Evolutionary conservation across 2,797 vertebrate genomes (phyloP), one percentile per base, ranked within the genome.

Genomic region (Chelon labrosus): DNA sequence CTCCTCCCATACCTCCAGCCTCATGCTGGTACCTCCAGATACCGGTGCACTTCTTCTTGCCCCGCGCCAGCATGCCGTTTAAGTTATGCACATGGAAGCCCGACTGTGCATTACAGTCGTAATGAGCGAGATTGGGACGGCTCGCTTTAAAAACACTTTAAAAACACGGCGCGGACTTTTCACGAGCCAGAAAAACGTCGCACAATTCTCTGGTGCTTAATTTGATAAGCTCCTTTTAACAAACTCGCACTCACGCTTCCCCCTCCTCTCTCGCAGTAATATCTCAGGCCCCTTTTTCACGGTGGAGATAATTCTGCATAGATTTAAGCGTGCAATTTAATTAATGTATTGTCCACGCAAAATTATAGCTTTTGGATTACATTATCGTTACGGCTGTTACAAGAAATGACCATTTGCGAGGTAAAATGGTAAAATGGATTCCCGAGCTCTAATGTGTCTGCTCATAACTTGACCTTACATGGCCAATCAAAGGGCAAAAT

Each of bases 401-500:
- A 80, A 77, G 83, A 87, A 91, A 91, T 86, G 85, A 91, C 84
- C 83, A 74, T 90, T 91, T 88, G 79, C 73, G 55, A 83, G 83
- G 75, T 90, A 84, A 90, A 31, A 92, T 82, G 83, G 75, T 90
- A 84, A 90, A 92, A 93, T 91, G 79, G 87, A 90, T 89, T 86
- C n/a, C 71, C 65, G 54, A 64, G 75, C 84, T 90, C 82, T 90
- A 88, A 90, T 92, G 84, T 86, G 73, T 88, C 80, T 76, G 65
- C 80, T 90, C 77, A 70, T 77, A 84, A 75, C 78, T 70, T 87
- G 80, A 87, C 87, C 80, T 85, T 76, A 86, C 80, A 56, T 7
- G 66, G 74, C 63, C 77, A 79, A 81, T 82, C 75, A 79, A 82
- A 84, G 58, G 59, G 53, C 77, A 31, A 39, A 72, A 55, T 82